A percentile compares a stretch with the other conserved stretches of the same genome.
phyloP scores from a whole-genome alignment of 2,113 vertebrate species.

The Corythaixoides concolor region DNA sequence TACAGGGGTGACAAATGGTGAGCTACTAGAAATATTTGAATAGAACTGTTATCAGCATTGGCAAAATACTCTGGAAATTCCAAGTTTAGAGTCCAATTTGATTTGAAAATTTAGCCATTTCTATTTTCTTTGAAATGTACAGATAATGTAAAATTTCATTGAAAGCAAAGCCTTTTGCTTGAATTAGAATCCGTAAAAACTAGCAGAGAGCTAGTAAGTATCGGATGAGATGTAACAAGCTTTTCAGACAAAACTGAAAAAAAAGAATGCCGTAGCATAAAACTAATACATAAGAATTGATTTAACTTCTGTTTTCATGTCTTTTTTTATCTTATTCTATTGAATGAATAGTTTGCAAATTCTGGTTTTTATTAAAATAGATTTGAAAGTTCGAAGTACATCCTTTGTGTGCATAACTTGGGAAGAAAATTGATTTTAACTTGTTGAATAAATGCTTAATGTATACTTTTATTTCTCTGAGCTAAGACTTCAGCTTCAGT shows the following conservation, averaged over 20 bases:
- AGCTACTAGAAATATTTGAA: not conserved
- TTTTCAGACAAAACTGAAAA: not conserved
- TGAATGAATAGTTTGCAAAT: rapidly evolving
- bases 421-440: not conserved
- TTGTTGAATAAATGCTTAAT: not conserved
- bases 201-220: not conserved
- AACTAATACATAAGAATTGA: not conserved
- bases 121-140: not conserved
- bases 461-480: not conserved
- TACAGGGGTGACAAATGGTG: not conserved
- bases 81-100: not conserved
- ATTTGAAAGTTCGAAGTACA: not conserved
- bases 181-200: not conserved
- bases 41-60: not conserved
- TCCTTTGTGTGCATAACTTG: not conserved
- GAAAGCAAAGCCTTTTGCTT: not conserved
- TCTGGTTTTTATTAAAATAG: not conserved
- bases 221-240: not conserved
- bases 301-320: not conserved
- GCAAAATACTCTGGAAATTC: not conserved
- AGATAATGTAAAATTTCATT: not conserved
- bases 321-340: not conserved
- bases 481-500: not conserved
- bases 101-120: not conserved
- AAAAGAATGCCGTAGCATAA: not conserved